These are phyloP conservation scores for Papilio glaucus DNA, from an alignment of 1,140 invertebrate genomes.

Conservation along the genomic window DNA sequence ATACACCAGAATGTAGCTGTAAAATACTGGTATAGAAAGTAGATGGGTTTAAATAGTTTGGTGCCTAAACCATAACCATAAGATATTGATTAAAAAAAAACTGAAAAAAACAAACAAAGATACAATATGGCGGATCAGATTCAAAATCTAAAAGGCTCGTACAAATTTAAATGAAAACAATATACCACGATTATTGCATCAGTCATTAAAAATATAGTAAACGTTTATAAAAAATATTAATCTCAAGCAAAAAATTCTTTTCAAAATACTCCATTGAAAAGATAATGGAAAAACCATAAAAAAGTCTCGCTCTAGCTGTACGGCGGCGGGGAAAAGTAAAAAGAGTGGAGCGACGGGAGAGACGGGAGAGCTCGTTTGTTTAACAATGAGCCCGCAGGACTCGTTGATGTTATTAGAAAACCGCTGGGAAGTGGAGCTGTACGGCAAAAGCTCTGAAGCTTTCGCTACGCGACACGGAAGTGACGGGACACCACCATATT, in stretches of 20 bases:
- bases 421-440: background rate
- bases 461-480: too few species aligned
- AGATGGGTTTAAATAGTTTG: too few species aligned
- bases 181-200: too few species aligned
- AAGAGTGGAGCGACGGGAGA: background rate
- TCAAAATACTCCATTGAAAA: background rate
- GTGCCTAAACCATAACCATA: too few species aligned
- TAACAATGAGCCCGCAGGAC: constrained; percentile 2
- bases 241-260: background rate
- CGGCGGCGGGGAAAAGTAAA: constrained; percentile 3
- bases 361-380: background rate
- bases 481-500: background rate
- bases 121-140: too few species aligned
- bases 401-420: constrained; percentile 15
- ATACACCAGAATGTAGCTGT: too few species aligned
- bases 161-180: too few species aligned
- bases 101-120: too few species aligned
- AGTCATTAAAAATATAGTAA: background rate
- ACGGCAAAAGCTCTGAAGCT: background rate
- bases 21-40: too few species aligned
- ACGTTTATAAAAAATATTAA: background rate
- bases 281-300: constrained; percentile 5
- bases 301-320: background rate
- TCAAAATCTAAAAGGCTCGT: too few species aligned
- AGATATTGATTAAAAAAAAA: too few species aligned